Base-by-base conservation (phyloP, 2,113 vertebrate species). In the Takifugu bimaculatus region DNA sequence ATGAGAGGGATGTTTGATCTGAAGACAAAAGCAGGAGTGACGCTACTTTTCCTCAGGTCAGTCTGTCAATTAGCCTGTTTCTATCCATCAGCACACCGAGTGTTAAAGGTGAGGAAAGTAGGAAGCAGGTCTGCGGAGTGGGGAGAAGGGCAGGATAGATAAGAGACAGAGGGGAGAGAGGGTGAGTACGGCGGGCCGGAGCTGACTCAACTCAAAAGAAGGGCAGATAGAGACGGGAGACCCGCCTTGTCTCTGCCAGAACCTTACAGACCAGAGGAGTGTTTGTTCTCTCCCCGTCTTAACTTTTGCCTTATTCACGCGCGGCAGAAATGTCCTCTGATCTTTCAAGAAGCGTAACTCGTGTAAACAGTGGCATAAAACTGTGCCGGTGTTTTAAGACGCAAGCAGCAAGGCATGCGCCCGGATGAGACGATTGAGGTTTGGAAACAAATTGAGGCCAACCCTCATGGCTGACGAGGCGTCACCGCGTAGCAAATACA, bases 31-130 rank as follows among this genome's bases (percentile, higher is more conserved):
- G 60, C 6, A 28, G 42, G 58, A 57, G 64, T 6, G 65, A 61
- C 54, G 67, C 62, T 50, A 56, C 57, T 79, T 81, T 80, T 81
- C 65, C 59, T 72, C 64, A 26, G 76, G 75, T 75, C 74, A 70
- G 79, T 77, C 85, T 82, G 84, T 87, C 83, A 86, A 85, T 86
- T 83, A 87, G 77, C 59, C 52, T n/a, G 29, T 11, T 56, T 77
- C 64, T 50, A 35, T 60, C 68, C 35, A 7, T 67, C 60, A 69
- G 72, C 7, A 2, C 20, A 39, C 29, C 13, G 51, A 52, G 68
- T 65, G 69, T 32, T 75, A 47, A 44, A 72, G 59, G 63, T 74
- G 50, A 53, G 68, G 53, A 29, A 49, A 71, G 57, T 27, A 44
- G 63, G 44, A 60, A 10, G 35, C 35, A 39, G 43, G 50, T 50